Conservation (phyloP, 2,888 invertebrate genomes). For the Melolontha melolontha region DNA sequence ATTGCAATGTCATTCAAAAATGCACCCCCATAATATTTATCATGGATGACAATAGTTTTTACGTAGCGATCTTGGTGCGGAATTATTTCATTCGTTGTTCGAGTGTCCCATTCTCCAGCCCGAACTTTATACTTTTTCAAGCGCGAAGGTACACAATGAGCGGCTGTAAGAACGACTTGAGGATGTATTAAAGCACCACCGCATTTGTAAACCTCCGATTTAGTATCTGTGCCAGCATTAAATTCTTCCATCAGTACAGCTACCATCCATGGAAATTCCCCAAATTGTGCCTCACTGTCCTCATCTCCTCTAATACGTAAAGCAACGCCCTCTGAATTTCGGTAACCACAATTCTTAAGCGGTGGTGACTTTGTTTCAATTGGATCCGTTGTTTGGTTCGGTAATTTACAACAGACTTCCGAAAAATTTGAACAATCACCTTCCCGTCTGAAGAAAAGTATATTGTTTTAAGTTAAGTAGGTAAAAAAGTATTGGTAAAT, state of each 20-base stretch:
- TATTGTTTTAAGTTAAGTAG: too few species aligned
- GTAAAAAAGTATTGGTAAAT: too few species aligned
- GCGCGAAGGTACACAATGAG: constrained; percentile 76
- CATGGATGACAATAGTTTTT: constrained; percentile 70
- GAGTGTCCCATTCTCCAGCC: constrained; percentile 88
- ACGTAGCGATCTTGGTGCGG: constrained; percentile 79
- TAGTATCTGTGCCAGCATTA: constrained; percentile 72
- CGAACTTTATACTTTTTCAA: constrained; percentile 66
- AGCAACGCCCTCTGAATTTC: constrained; percentile 52
- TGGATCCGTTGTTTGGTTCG: too few species aligned
- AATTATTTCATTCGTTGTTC: constrained; percentile 75
- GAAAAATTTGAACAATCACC: constrained; percentile 67
- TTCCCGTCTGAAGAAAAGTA: constrained; percentile 50
- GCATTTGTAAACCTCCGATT: constrained; percentile 69
- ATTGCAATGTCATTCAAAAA: constrained; percentile 82
- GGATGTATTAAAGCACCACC: constrained; percentile 85
- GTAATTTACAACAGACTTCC: constrained; percentile 69
- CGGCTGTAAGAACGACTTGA: constrained; percentile 81
- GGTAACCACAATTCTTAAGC: constrained; percentile 77
- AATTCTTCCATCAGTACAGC: constrained; percentile 81
- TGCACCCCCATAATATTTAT: constrained; percentile 74
- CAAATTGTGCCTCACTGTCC: constrained; percentile 79
- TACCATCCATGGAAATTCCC: constrained; percentile 88
- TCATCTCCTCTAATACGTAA: constrained; percentile 68
- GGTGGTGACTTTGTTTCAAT: constrained; percentile 54